phyloP scores from a whole-genome alignment of 2,113 vertebrate genomes.

The Grammomys dolichurus region DNA sequence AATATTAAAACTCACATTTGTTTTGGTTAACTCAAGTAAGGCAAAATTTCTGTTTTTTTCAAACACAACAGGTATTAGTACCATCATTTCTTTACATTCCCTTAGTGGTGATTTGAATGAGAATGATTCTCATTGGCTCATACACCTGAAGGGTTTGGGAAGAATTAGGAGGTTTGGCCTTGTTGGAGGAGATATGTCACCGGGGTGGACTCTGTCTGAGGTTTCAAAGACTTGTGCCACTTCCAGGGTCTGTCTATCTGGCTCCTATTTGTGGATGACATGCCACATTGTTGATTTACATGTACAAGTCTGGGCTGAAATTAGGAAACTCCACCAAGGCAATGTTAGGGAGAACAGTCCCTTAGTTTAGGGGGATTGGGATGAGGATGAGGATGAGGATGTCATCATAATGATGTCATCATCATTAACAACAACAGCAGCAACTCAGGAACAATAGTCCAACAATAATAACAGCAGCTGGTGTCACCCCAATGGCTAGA shows the following conservation, averaged over 20 bases:
- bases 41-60: not conserved
- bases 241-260: not conserved
- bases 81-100: not conserved
- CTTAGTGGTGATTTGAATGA: not conserved
- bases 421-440: no score
- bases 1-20: not conserved
- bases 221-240: not conserved
- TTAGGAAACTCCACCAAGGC: not conserved
- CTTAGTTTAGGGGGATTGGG: not conserved
- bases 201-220: not conserved
- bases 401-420: no score
- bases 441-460: no score
- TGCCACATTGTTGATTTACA: not conserved
- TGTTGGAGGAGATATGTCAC: not conserved
- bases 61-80: not conserved
- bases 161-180: not conserved
- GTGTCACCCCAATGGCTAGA: not conserved
- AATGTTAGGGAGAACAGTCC: not conserved
- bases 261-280: not conserved
- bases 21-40: conserved; percentile 27
- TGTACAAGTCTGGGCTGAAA: not conserved
- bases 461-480: not conserved
- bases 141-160: not conserved
- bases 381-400: no score
- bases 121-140: not conserved